Base-by-base conservation (phyloP, 2,888 invertebrate species). In the Chesias legatella region DNA sequence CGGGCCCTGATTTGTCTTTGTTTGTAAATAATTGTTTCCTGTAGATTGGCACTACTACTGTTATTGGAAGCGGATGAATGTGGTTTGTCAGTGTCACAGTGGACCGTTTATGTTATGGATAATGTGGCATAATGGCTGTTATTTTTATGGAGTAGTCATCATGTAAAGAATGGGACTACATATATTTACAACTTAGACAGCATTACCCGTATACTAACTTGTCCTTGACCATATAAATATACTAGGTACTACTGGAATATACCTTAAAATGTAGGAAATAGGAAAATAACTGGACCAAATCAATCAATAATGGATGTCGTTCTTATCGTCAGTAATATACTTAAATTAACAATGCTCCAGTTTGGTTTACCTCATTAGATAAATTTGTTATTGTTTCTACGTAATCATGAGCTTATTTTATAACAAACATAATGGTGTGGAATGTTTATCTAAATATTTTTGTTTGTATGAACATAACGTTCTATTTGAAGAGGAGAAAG, bases 341-440 rank as follows among this genome's bases (percentile, higher is more conserved):
- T 11, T 10, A 17, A n/a, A 23, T 20, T 8, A 39, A 33, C 25
- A 40, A 30, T 21, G 13, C 7, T 26, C 11, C 13, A 21, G 3
- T 29, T 21, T 10, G 7, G 11, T 21, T 21, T 10, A 30, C 25
- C 26, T 36, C 30, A 26, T 41, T 34, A 31, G 41, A 41, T 41
- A 41, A 22, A 11, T 13, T 34, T 41, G 30, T 34, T 34, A 41
- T 34, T 34, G 30, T 34, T 28, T 9, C n/a, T 21, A 35, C 27
- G 13, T 9, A 27, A 28, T 27, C 2, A 17, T 17, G 13, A 17
- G 5, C 5, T 3, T 17, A 17, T 17, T 17, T 17, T 17, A 2
- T 3, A 17, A 2, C 13, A 17, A 17, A 17, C 5, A 29, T 25
- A 20, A 24, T 13, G 17, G 10, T 20, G n/a, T n/a, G n/a, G n/a